A percentile compares a stretch with the other conserved stretches of the same genome.
phyloP scores from a whole-genome alignment of 2,113 vertebrate genomes.

The Ailuropoda melanoleuca region DNA sequence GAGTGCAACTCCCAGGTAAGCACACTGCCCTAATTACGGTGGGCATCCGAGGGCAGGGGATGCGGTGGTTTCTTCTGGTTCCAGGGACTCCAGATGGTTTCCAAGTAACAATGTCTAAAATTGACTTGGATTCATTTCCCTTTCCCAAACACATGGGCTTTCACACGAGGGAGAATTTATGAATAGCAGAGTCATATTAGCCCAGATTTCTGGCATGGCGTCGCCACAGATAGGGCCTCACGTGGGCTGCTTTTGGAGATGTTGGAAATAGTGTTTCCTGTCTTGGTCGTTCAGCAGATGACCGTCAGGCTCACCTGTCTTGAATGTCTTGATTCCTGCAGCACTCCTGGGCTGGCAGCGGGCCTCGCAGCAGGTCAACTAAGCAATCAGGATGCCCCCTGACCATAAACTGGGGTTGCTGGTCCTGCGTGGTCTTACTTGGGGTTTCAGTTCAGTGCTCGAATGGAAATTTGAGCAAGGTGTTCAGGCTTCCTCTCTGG shows the following conservation, averaged over 20 bases:
- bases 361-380: neutral
- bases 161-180: slow-evolving; percentile 70
- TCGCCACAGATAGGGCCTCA: slow-evolving; percentile 53
- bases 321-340: neutral
- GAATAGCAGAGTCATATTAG: slow-evolving; percentile 74
- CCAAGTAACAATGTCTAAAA: slow-evolving; percentile 75
- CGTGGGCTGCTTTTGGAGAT: slow-evolving; percentile 49
- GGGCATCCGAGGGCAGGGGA: slow-evolving; percentile 63
- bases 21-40: slow-evolving; percentile 66
- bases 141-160: slow-evolving; percentile 66
- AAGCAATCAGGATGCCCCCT: neutral
- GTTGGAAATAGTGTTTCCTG: slow-evolving; percentile 29
- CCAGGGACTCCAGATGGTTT: slow-evolving; percentile 75
- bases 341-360: neutral
- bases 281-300: neutral
- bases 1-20: neutral
- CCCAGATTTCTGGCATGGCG: slow-evolving; percentile 63
- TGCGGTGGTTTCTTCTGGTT: slow-evolving; percentile 13
- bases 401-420: neutral
- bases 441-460: neutral
- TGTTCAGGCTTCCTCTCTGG: neutral
- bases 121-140: slow-evolving; percentile 67
- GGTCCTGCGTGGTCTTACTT: neutral
- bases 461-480: neutral
- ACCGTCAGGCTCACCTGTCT: neutral